Percentiles rank a stretch among this genome's conserved stretches.
Conservation (phyloP, 2,797 vertebrate species). For the Lutjanus campechanus region DNA sequence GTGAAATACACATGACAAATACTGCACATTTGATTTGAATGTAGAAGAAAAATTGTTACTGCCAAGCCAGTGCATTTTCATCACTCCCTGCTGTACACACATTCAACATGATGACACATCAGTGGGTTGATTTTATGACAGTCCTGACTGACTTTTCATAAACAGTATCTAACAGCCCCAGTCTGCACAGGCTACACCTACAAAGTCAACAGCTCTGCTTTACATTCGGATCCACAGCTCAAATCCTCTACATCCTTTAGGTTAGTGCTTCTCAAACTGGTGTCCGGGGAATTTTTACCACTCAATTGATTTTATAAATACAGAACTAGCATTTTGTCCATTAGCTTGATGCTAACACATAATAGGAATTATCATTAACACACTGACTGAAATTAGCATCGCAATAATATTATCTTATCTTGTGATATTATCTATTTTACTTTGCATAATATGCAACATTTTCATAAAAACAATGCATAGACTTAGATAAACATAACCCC, state of each 20-base stretch:
- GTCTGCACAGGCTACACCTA: slow-evolving; percentile 13
- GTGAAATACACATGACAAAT: slow-evolving; percentile 1
- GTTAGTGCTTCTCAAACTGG: no score
- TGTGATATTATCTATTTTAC: no score
- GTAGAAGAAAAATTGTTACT: slow-evolving; percentile 8
- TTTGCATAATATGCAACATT: no score
- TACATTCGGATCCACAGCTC: slow-evolving; percentile 15
- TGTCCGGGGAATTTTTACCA: no score
- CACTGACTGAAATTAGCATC: no score
- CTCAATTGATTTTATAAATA: no score
- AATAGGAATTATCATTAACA: no score
- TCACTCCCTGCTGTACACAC: slow-evolving; percentile 11
- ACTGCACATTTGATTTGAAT: slow-evolving; percentile 9
- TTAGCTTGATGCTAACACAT: no score
- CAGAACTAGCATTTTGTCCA: no score
- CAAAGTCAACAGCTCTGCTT: slow-evolving; percentile 22
- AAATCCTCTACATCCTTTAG: background rate
- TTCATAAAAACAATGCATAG: no score
- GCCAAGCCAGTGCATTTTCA: slow-evolving; percentile 5
- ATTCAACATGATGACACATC: slow-evolving; percentile 22
- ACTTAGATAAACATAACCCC: no score
- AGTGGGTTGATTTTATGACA: slow-evolving; percentile 37
- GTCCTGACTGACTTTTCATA: slow-evolving; percentile 17
- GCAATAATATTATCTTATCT: no score
- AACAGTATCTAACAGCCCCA: background rate